phyloP scores from a whole-genome alignment of 1,140 invertebrate genomes.

The Mylabris phalerata region DNA sequence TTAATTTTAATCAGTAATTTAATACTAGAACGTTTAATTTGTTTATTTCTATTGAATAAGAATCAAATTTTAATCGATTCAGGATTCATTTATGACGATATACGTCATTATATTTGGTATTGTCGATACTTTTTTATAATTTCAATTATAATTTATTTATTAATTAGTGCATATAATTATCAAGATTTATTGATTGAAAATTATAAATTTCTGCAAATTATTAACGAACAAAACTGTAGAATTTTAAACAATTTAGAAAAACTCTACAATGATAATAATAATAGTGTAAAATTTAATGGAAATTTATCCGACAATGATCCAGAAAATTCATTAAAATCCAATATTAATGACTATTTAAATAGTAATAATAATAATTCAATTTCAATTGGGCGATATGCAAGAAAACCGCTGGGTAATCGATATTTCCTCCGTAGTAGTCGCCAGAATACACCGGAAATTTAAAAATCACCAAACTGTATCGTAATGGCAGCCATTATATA shows the following conservation, averaged over 20 bases:
- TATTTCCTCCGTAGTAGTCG: constrained; percentile 22
- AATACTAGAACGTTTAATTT: constrained; percentile 33
- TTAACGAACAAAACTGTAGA: constrained; percentile 25
- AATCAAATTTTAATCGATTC: constrained; percentile 8
- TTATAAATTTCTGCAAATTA: constrained; percentile 20
- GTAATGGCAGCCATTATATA: no score
- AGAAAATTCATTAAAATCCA: neutral
- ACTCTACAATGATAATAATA: neutral
- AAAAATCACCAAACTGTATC: no score
- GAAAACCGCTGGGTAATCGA: neutral
- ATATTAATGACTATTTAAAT: constrained; percentile 1
- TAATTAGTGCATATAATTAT: constrained; percentile 23
- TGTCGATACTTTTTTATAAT: constrained; percentile 30
- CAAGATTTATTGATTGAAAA: constrained; percentile 23
- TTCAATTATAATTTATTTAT: constrained; percentile 19
- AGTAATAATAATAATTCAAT: neutral
- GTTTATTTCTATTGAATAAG: constrained; percentile 18
- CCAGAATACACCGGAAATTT: constrained; percentile 20
- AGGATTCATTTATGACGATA: constrained; percentile 20
- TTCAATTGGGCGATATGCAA: neutral
- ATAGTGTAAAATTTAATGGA: no score
- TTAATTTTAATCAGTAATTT: constrained; percentile 29
- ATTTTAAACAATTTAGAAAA: constrained; percentile 15
- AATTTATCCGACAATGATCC: neutral
- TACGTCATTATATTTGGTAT: constrained; percentile 30